Evolutionary conservation across 2,113 vertebrate genomes (phyloP).

Genomic region (Hucho hucho): DNA sequence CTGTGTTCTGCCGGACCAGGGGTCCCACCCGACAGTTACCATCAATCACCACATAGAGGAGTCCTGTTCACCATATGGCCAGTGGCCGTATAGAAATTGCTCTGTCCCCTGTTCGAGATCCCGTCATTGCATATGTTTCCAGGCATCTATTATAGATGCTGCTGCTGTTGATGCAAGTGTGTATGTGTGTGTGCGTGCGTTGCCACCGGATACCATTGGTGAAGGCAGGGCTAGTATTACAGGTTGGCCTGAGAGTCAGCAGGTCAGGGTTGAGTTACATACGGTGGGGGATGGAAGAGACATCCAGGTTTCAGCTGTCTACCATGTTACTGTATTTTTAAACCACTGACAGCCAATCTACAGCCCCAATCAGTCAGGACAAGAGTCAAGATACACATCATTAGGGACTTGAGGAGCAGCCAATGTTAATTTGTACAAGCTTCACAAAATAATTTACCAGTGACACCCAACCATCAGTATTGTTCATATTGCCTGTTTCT

Average conservation of each 20-base stretch:
- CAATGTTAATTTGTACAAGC: conserved; percentile 14
- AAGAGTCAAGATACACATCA: conserved; percentile 18
- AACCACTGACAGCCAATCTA: conserved; percentile 9
- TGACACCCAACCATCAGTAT: conserved; percentile 12
- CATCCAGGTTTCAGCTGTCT: conserved; percentile 25
- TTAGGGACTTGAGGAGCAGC: conserved; percentile 40
- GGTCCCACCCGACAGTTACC: conserved; percentile 73
- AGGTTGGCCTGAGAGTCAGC: conserved; percentile 51
- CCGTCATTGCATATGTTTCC: conserved; percentile 71
- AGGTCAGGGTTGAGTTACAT: conserved; percentile 64
- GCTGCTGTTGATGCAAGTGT: conserved; percentile 70
- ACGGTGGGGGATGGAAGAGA: neutral
- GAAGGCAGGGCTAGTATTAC: conserved; percentile 66
- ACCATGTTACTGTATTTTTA: conserved; percentile 11
- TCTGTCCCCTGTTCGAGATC: conserved; percentile 63
- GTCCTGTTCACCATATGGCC: conserved; percentile 80
- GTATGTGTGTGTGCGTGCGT: conserved; percentile 34
- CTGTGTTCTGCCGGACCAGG: conserved; percentile 70
- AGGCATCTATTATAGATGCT: conserved; percentile 58
- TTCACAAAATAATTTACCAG: conserved; percentile 4
- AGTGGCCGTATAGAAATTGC: conserved; percentile 69
- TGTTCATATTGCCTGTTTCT: neutral
- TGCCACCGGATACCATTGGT: conserved; percentile 40
- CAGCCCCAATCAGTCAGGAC: neutral
- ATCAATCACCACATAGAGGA: conserved; percentile 71